Base-by-base conservation (phyloP, 2,797 vertebrate genomes). In the Bryconaethiops microstoma region DNA sequence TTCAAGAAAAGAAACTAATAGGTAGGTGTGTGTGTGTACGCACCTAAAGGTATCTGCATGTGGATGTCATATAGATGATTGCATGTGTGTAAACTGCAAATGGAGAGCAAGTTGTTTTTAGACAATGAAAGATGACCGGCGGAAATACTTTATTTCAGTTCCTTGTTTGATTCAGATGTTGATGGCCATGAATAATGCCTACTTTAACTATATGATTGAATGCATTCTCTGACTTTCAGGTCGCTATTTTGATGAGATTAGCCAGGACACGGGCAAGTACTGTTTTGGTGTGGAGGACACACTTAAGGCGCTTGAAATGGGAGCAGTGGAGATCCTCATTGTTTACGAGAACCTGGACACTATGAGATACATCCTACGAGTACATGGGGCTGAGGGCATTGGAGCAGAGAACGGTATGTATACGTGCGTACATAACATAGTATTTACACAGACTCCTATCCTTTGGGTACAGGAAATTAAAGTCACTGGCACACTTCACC, bases 1-100 rank as follows among this genome's bases (percentile, higher is more conserved):
- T 99, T 90, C 98, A 99, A 92, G 98, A 99, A 91, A 99, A 99
- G 90, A 99, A 99, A 88, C 95, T 99, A 94, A 99, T 99, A 96
- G 97, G 98, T 96, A 70, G 17, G 29, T 35, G 21, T 29, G 82
- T 90, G 55, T 39, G 29, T 29, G 29, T 29, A 0, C 77, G 60
- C 1, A 65, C 23, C 16, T 21, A 57, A n/a, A 62, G 19, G 16
- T 73, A 35, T 54, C n/a, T 19, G 69, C 1, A 1, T 45, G 8
- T 7, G 42, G 57, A 4, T 19, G 63, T 2, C 35, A 0, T 29
- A 63, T 4, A 29, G 12, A 19, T 69, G 13, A 40, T 45, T 68
- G 13, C 39, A 21, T 1, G 40, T 19, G 65, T n/a, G 17, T 57
- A 57, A 57, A 57, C 21, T 21, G 8, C 8, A 21, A 59, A n/a